Base-by-base conservation (phyloP, 2,888 invertebrate species). In the Catonia carolina region DNA sequence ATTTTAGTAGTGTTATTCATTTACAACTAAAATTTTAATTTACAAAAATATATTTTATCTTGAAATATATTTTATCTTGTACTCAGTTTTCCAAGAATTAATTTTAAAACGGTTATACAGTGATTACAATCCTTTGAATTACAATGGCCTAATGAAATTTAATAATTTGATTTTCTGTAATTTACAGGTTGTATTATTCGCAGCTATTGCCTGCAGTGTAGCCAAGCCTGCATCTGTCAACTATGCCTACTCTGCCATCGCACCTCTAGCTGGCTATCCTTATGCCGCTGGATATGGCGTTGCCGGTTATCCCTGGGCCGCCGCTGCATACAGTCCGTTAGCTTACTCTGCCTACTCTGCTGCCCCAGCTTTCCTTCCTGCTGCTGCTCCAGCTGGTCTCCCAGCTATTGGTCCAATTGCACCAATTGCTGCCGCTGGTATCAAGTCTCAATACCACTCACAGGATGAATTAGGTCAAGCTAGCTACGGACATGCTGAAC, bases 161-260 rank as follows among this genome's bases (percentile, higher is more conserved):
- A n/a, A n/a, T n/a, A n/a, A n/a, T n/a, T n/a, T n/a, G n/a, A n/a
- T n/a, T 27, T 27, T 6, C 8, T 27, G 27, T 27, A 27, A 8
- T 17, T 55, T 55, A 47, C 74, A 79, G 79, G 77, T 78, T 73
- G 76, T 77, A 67, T 74, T 79, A 72, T 73, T 74, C 70, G 76
- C 78, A 73, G 70, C 78, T 67, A 62, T 71, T 66, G 72, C 72
- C 51, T 66, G 66, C 47, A 51, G 47, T 52, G n/a, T 58, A 23
- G 62, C 41, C 51, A 49, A 50, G 51, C 59, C 60, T 20, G 52
- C 53, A 15, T 33, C 42, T 45, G 42, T 49, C 35, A 55, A 17
- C 36, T 42, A 50, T 12, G 52, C 59, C 41, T 50, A 39, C 55
- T 52, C 55, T 35, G 50, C 47, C 18, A 33, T 41, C 5, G 59